Percentiles rank a stretch among this genome's conserved stretches.
Conservation (phyloP, 2,797 vertebrate genomes). For the Caiman crocodilus region DNA sequence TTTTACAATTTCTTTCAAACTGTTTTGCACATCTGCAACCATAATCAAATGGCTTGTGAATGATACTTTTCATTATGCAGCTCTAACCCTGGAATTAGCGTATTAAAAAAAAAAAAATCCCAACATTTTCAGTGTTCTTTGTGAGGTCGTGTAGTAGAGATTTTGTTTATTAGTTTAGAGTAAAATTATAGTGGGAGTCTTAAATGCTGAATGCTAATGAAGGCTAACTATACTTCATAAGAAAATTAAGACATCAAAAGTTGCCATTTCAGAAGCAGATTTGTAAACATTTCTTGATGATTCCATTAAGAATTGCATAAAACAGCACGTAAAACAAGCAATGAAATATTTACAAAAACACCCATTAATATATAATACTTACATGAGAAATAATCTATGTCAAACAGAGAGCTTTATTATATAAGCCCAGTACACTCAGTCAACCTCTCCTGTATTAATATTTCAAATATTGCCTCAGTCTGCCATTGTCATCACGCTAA, state of each 20-base stretch:
- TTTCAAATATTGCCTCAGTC: not conserved
- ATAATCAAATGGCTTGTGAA: not conserved
- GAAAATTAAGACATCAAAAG: constrained; percentile 61
- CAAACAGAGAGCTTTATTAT: constrained; percentile 21
- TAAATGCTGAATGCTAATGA: constrained; percentile 66
- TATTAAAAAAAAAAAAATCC: not conserved
- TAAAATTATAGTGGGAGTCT: constrained; percentile 42
- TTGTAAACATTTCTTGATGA: constrained; percentile 59
- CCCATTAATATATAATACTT: constrained; percentile 7
- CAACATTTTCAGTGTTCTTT: not conserved
- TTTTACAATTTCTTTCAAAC: not conserved
- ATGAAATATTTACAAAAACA: constrained; percentile 56
- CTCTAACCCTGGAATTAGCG: not conserved
- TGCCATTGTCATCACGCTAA: not conserved
- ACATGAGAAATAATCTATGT: constrained; percentile 49
- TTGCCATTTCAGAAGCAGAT: constrained; percentile 53
- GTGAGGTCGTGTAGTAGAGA: not conserved
- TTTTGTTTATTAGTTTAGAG: constrained; percentile 51
- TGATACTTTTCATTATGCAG: not conserved
- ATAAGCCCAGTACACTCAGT: constrained; percentile 29
- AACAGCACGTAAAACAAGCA: constrained; percentile 28
- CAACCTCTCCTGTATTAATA: not conserved
- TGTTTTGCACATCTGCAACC: constrained; percentile 42
- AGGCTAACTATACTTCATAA: constrained; percentile 33
- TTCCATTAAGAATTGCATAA: constrained; percentile 64